Percentiles rank a stretch among this genome's conserved stretches.
phyloP scores from a whole-genome alignment of 2,797 vertebrate genomes.

The Spinus olivaceus region DNA sequence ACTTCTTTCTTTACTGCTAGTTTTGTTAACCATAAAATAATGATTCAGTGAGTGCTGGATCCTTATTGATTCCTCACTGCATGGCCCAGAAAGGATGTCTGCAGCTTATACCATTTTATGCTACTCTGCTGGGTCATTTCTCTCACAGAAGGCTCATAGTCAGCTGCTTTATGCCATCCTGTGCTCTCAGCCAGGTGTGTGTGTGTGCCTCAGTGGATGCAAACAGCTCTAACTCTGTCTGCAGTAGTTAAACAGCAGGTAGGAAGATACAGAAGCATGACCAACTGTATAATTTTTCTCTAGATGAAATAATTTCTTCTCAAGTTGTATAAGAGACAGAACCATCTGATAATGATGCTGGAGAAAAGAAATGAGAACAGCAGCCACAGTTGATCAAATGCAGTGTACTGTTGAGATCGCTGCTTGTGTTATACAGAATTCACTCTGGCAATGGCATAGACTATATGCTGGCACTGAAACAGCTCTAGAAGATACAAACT shows the following conservation, averaged over 20 bases:
- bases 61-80: background rate
- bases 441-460: background rate
- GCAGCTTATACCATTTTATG: background rate
- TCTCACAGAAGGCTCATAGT: background rate
- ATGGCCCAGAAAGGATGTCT: background rate
- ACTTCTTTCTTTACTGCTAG: background rate
- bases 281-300: background rate
- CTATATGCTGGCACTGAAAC: background rate
- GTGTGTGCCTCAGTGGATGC: background rate
- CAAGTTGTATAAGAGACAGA: background rate
- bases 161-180: background rate
- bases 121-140: background rate
- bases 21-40: background rate
- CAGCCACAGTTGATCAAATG: background rate
- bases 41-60: background rate
- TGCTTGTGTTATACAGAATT: background rate
- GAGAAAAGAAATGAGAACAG: background rate
- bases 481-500: background rate
- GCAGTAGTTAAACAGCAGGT: background rate
- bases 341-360: background rate
- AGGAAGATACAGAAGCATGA: background rate
- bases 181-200: background rate
- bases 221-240: background rate
- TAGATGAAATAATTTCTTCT: conserved; percentile 1
- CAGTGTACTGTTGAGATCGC: background rate